These are phyloP conservation scores for Agriopis leucophaearia DNA, from an alignment of 2,888 invertebrate species.

Conservation along the genomic window DNA sequence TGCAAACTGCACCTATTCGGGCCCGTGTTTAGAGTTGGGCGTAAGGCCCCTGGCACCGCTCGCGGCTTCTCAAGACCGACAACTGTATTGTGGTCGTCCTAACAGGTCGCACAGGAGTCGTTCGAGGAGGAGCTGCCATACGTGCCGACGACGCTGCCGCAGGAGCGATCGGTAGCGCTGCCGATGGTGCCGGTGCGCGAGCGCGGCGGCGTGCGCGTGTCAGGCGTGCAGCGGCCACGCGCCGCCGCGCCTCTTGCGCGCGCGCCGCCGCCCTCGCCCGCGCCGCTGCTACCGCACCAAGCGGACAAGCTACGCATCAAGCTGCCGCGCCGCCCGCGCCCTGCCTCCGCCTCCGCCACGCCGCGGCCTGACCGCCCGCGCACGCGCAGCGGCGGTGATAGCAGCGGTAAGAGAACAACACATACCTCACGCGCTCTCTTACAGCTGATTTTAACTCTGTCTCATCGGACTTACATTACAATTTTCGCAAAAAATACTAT, in stretches of 20 bases:
- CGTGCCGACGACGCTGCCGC: conserved; percentile 95
- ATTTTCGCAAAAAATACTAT: no score
- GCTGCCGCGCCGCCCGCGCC: conserved; percentile 71
- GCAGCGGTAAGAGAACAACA: conserved; percentile 48
- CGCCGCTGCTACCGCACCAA: conserved; percentile 54
- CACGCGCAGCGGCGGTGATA: conserved; percentile 66
- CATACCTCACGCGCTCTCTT: no score
- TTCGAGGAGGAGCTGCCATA: conserved; percentile 95
- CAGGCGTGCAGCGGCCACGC: conserved; percentile 85
- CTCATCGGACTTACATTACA: no score
- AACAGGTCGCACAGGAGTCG: conserved; percentile 88
- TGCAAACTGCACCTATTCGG: no score
- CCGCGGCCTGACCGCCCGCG: conserved; percentile 49
- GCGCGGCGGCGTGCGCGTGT: conserved; percentile 68
- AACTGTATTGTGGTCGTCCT: not conserved
- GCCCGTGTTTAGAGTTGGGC: no score
- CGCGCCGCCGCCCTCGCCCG: conserved; percentile 50
- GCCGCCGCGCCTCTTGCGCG: conserved; percentile 89
- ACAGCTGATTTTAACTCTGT: no score
- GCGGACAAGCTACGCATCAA: conserved; percentile 74
- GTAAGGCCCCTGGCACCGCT: no score
- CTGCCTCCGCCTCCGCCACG: conserved; percentile 51
- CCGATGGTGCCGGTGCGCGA: conserved; percentile 91
- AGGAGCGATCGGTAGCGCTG: conserved; percentile 93
- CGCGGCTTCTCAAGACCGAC: not conserved